Percentiles rank a stretch among this genome's conserved stretches.
Conservation (phyloP, 2,888 invertebrate genomes). For the Pyrrhia umbra region DNA sequence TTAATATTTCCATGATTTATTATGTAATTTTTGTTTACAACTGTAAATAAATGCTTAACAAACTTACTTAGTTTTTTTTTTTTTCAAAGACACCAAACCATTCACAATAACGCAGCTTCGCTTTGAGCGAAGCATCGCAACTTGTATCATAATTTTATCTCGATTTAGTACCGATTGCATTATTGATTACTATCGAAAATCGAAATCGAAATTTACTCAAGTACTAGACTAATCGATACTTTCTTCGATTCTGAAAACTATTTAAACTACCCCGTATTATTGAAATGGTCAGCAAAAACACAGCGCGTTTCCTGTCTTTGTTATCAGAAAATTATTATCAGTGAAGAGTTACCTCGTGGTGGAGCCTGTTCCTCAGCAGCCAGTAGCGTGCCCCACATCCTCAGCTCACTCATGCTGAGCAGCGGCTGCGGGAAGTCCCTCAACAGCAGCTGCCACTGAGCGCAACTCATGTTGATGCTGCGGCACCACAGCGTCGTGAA, state of each 20-base stretch:
- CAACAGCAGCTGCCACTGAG: conserved; percentile 96
- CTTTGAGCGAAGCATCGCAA: too few species aligned
- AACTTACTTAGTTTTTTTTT: not conserved
- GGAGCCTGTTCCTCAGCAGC: conserved; percentile 96
- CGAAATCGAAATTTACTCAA: not conserved
- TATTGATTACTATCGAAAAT: not conserved
- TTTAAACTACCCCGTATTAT: too few species aligned
- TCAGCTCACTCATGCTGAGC: conserved; percentile 95
- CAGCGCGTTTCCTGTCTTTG: too few species aligned
- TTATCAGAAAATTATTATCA: not conserved
- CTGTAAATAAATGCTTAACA: conserved; percentile 26
- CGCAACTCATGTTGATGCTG: conserved; percentile 94
- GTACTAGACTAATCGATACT: not conserved
- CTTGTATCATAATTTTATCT: not conserved
- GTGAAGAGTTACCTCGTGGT: conserved; percentile 29
- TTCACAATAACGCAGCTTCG: too few species aligned
- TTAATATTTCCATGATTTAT: not conserved
- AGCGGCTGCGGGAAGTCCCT: conserved; percentile 99
- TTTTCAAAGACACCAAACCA: too few species aligned
- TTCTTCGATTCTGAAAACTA: too few species aligned
- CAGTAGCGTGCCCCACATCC: conserved; percentile 96
- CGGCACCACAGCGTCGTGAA: conserved; percentile 98
- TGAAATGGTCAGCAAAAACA: too few species aligned
- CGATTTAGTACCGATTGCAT: not conserved
- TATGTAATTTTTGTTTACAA: conserved; percentile 11